phyloP scores from a whole-genome alignment of 2,113 vertebrate species.

The Lamprologus speciosus region DNA sequence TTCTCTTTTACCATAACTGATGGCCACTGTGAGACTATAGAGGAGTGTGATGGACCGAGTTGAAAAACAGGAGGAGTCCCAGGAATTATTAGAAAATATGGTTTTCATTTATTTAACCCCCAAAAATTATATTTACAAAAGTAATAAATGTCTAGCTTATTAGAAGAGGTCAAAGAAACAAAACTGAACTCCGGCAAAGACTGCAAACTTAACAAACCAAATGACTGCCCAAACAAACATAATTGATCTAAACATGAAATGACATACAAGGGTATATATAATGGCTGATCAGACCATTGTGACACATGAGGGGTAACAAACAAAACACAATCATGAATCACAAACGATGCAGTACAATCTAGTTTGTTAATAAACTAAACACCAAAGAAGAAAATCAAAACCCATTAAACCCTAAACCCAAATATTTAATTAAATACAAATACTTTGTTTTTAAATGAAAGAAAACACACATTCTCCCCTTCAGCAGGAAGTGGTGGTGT shows the following conservation, averaged over 20 bases:
- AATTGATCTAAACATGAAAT: not conserved
- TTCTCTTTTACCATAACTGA: not conserved
- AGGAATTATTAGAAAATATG: not conserved
- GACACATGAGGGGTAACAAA: not conserved
- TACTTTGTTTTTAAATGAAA: not conserved
- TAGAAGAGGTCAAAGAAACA: not conserved
- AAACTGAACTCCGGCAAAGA: accelerated
- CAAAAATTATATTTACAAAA: not conserved
- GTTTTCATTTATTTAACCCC: not conserved
- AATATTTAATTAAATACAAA: not conserved
- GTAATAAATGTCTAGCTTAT: not conserved
- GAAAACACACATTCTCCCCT: not conserved
- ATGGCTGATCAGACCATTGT: not conserved
- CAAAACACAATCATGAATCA: not conserved
- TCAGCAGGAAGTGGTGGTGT: not conserved
- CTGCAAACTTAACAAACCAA: not conserved
- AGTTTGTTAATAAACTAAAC: not conserved
- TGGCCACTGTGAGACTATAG: not conserved
- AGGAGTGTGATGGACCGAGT: not conserved
- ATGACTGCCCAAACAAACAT: not conserved
- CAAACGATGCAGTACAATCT: not conserved
- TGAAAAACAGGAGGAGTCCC: accelerated
- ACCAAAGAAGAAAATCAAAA: not conserved
- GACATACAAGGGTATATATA: not conserved
- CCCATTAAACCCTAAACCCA: not conserved